Evolutionary conservation across 2,888 invertebrate genomes (phyloP), one percentile per base, ranked within the genome.

Genomic region (Formica aserva): DNA sequence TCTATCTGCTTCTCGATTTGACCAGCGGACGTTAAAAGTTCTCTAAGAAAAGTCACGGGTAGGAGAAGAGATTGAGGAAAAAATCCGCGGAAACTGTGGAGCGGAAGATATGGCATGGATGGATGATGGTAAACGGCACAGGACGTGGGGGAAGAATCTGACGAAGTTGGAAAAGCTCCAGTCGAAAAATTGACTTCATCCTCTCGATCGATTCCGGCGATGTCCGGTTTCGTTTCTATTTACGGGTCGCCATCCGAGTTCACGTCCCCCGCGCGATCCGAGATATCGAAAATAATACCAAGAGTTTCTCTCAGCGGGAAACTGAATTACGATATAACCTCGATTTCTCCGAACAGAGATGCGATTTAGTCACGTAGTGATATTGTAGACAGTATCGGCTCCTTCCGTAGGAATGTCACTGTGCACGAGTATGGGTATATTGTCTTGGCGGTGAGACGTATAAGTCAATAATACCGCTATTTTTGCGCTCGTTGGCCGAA

Each of bases 401-500:
- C 72, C 74, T 82, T 80, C 82, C 82, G 65, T 81, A 65, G 76
- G 52, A 66, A 78, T 84, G 86, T 86, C 84, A 18, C 29, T 32
- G 38, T 38, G 38, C 15, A 57, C 41, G 55, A 22, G 15, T 41
- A 72, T 29, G 55, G 15, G 55, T 77, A 72, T 60, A 78, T 57
- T 78, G 78, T 72, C 78, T 78, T 45, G 78, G 75, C 78, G 82
- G 84, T 57, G 89, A 90, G 88, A 85, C 88, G 92, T 90, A 91
- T 93, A 93, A 93, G 90, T 90, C 92, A 93, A 93, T 93, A 93
- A 93, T 91, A 90, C 89, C 85, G 87, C 88, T 88, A 89, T 92
- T 91, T 91, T 90, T 87, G 86, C 88, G 88, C 82, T 57, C 76
- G 71, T 86, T 77, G 86, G 35, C 77, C 78, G 77, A 85, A 82